Evolutionary conservation across 2,888 invertebrate genomes (phyloP).

Genomic region (Melanotus villosus): DNA sequence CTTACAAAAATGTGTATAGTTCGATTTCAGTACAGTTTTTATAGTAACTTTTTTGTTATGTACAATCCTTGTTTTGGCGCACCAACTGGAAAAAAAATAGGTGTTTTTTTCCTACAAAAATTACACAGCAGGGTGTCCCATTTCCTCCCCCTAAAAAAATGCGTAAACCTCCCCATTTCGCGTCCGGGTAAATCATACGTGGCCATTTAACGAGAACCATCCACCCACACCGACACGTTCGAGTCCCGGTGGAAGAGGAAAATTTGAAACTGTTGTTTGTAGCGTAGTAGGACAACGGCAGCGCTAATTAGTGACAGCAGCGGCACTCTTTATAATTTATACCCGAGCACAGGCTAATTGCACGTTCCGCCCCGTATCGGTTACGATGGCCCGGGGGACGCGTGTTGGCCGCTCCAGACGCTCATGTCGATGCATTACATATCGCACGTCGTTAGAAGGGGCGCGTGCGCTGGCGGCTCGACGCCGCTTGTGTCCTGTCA

Average conservation of each 20-base stretch:
- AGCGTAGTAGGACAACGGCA: conserved; percentile 3
- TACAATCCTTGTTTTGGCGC: too few species aligned
- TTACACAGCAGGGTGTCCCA: too few species aligned
- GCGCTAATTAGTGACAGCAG: conserved; percentile 44
- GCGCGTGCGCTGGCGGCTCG: conserved; percentile 47
- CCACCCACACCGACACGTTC: background rate
- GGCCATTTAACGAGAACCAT: background rate
- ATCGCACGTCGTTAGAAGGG: conserved; percentile 53
- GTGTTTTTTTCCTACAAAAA: too few species aligned
- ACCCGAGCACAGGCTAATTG: conserved; percentile 46
- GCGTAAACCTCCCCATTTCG: too few species aligned
- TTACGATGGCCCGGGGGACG: conserved; percentile 50
- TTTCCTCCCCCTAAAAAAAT: too few species aligned
- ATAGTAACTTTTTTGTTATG: too few species aligned
- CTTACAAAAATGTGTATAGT: too few species aligned
- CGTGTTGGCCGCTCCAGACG: conserved; percentile 54
- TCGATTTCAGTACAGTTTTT: too few species aligned
- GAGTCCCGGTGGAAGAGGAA: background rate
- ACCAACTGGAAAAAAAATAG: too few species aligned
- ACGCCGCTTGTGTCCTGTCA: conserved; percentile 55
- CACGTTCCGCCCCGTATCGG: conserved; percentile 53
- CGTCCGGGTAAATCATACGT: too few species aligned
- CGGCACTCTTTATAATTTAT: conserved; percentile 46
- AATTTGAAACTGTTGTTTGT: conserved; percentile 34
- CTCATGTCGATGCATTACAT: conserved; percentile 57